phyloP scores from a whole-genome alignment of 1,140 invertebrate species.

The Danaus melanippus region DNA sequence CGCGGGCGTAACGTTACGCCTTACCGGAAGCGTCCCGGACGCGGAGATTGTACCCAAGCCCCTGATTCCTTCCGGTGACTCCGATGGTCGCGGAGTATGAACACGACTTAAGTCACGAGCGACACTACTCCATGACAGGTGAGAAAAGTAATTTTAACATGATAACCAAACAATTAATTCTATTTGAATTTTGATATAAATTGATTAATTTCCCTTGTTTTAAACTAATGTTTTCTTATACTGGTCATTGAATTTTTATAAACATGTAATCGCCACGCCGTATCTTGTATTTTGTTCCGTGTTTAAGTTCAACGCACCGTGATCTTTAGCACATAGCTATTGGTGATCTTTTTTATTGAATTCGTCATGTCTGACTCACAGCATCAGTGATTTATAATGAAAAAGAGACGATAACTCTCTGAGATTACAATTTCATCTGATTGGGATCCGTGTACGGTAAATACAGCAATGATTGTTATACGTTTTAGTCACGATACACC shows the following conservation, averaged over 20 bases:
- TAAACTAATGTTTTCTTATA: too few species aligned
- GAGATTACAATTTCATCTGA: slow-evolving; percentile 16
- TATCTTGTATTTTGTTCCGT: slow-evolving; percentile 9
- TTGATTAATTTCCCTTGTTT: too few species aligned
- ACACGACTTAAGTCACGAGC: slow-evolving; percentile 21
- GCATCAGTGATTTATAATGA: slow-evolving; percentile 31
- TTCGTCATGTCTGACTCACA: slow-evolving; percentile 50
- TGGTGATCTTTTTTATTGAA: slow-evolving; percentile 58
- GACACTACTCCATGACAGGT: slow-evolving; percentile 9
- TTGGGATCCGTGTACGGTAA: too few species aligned
- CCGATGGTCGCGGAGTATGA: slow-evolving; percentile 34
- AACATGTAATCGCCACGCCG: neutral
- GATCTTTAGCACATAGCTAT: slow-evolving; percentile 63
- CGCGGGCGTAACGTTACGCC: slow-evolving; percentile 45
- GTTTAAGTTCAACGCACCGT: slow-evolving; percentile 56
- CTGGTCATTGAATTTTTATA: too few species aligned
- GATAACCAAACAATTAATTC: too few species aligned
- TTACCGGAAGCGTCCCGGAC: slow-evolving; percentile 56
- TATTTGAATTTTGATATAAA: too few species aligned
- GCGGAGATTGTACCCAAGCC: slow-evolving; percentile 60
- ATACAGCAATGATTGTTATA: too few species aligned
- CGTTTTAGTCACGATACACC: too few species aligned
- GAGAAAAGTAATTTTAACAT: too few species aligned
- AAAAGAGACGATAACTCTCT: slow-evolving; percentile 38
- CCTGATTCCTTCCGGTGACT: slow-evolving; percentile 66